Percentiles rank a stretch among this genome's conserved stretches.
Evolutionary conservation across 2,113 vertebrate genomes (phyloP).

Genomic region (Larimichthys polyactis): DNA sequence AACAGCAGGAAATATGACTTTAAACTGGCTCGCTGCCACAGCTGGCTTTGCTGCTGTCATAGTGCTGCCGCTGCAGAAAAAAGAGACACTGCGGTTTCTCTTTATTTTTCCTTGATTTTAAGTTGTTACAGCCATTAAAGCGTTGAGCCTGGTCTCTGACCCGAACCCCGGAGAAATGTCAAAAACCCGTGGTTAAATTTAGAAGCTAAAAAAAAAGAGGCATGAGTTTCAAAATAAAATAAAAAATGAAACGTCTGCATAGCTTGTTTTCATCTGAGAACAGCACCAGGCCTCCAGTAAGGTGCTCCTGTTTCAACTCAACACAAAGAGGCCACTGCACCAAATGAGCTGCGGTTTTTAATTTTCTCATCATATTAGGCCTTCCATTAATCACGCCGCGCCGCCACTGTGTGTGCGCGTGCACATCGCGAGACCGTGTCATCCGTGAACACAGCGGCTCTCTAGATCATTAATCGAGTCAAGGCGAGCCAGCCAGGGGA

Average conservation of each 20-base stretch:
- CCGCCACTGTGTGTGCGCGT: not conserved
- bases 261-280: not conserved
- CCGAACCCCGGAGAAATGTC: not conserved
- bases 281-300: not conserved
- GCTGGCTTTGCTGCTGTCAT: not conserved
- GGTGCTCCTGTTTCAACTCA: not conserved
- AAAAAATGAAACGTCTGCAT: not conserved
- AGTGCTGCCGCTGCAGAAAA: constrained; percentile 21
- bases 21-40: not conserved
- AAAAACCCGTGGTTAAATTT: not conserved
- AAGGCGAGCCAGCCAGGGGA: constrained; percentile 42
- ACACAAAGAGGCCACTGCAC: constrained; percentile 37
- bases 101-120: constrained; percentile 9
- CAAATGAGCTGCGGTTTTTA: constrained; percentile 36
- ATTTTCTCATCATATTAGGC: constrained; percentile 69
- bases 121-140: constrained; percentile 8
- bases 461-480: constrained; percentile 76
- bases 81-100: not conserved
- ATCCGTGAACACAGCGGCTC: constrained; percentile 32
- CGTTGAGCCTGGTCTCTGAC: not conserved
- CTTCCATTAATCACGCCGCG: constrained; percentile 67
- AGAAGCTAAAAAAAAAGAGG: not conserved
- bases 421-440: constrained; percentile 17
- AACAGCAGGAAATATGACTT: constrained; percentile 1
- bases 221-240: not conserved